These are phyloP conservation scores for Empis stercorea DNA, from an alignment of 2,888 invertebrate species.

Conservation along the genomic window DNA sequence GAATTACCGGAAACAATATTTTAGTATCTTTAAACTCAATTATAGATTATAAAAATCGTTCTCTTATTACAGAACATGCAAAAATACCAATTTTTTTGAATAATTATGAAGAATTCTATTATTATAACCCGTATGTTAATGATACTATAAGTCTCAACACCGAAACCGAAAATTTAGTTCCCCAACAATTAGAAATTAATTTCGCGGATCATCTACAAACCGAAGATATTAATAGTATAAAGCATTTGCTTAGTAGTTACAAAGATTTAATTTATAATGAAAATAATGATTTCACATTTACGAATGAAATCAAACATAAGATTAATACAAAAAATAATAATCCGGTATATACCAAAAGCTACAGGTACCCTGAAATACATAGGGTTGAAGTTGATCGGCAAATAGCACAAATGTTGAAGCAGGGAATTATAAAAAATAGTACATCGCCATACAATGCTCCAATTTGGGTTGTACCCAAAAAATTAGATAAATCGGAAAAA, in stretches of 20 bases:
- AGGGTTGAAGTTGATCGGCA: slow-evolving; percentile 9
- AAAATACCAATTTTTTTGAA: neutral
- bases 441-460: neutral
- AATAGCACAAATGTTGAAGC: slow-evolving; percentile 10
- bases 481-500: neutral
- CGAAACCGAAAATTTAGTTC: too few relatives aligned
- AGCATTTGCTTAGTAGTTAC: neutral
- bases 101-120: neutral
- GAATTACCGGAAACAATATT: neutral
- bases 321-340: slow-evolving; percentile 5
- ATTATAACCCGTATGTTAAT: neutral
- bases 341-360: slow-evolving; percentile 8
- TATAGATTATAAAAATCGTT: neutral
- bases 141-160: too few relatives aligned
- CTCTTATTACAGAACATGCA: neutral
- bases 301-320: slow-evolving; percentile 1
- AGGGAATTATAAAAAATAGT: slow-evolving; percentile 14
- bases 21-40: neutral
- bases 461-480: neutral
- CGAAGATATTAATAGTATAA: neutral
- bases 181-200: too few relatives aligned
- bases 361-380: slow-evolving; percentile 12
- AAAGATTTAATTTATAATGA: neutral
- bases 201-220: too few relatives aligned
- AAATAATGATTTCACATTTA: neutral